Conservation (phyloP, 2,888 invertebrate genomes). For the Ptychoptera contaminata region DNA sequence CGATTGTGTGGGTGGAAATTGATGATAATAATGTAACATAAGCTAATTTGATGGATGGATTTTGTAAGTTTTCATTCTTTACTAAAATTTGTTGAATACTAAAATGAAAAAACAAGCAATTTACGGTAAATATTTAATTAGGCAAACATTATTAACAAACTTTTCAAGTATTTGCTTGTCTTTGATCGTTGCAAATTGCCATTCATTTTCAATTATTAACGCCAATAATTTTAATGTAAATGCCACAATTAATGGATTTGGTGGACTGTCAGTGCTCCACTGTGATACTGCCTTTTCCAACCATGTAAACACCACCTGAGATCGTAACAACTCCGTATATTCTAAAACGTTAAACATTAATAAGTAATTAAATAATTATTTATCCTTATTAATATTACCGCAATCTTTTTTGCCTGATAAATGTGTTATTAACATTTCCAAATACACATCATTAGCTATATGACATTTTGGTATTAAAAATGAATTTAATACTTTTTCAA, state of each 20-base stretch:
- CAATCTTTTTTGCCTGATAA: constrained; percentile 35
- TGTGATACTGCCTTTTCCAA: constrained; percentile 18
- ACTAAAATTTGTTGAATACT: constrained; percentile 18
- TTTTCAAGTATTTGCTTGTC: constrained; percentile 25
- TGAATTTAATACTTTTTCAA: constrained; percentile 1
- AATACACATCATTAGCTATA: constrained; percentile 42
- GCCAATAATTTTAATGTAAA: constrained; percentile 49
- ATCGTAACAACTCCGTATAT: constrained; percentile 22
- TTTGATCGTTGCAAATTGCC: constrained; percentile 39
- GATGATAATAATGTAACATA: constrained; percentile 45
- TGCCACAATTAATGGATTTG: constrained; percentile 34
- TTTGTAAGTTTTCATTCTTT: constrained; percentile 20
- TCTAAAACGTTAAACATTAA: constrained; percentile 16
- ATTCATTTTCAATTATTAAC: constrained; percentile 40
- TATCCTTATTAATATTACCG: constrained; percentile 29
- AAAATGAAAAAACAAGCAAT: constrained; percentile 4
- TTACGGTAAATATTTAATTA: too few species aligned
- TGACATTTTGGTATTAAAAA: constrained; percentile 35
- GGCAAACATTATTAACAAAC: constrained; percentile 12
- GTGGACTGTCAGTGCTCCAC: constrained; percentile 13
- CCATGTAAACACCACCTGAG: constrained; percentile 31
- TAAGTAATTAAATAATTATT: neutral
- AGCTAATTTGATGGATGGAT: constrained; percentile 48
- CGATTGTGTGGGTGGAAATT: constrained; percentile 43
- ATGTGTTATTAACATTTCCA: constrained; percentile 46